Percentiles rank a stretch among this genome's conserved stretches.
These are phyloP conservation scores for Ciconia maguari DNA, from an alignment of 2,113 vertebrate genomes.

Conservation along the genomic window DNA sequence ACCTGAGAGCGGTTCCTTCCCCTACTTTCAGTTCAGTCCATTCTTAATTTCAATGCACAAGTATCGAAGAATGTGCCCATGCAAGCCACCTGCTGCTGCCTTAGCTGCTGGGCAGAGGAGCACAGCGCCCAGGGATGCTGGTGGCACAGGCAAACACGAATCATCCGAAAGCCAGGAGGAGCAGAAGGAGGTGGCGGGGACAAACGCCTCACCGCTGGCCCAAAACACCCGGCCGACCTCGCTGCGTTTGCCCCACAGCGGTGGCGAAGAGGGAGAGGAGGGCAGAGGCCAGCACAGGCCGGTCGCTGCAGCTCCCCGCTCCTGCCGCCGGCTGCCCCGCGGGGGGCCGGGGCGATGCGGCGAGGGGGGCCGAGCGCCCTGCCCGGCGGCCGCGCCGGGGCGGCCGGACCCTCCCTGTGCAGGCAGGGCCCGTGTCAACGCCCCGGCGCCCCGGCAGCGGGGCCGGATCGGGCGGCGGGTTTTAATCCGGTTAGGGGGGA, in stretches of 20 bases:
- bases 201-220: not conserved
- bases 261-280: not conserved
- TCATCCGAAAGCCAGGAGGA: rapidly evolving
- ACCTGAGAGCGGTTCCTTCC: not conserved
- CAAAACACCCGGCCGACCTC: not conserved
- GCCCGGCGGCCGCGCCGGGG: not conserved
- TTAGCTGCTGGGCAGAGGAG: not conserved
- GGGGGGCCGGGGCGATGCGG: not conserved
- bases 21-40: not conserved
- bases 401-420: not conserved
- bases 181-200: not conserved
- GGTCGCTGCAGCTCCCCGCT: not conserved
- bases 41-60: not conserved
- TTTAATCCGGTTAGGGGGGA: slow-evolving; percentile 87
- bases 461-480: not conserved
- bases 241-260: not conserved
- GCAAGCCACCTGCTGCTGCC: not conserved
- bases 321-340: not conserved
- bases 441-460: not conserved
- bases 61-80: not conserved
- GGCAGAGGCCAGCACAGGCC: not conserved
- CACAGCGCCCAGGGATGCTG: too few species aligned
- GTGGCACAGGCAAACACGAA: not conserved
- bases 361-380: not conserved
- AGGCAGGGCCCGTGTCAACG: not conserved